Conservation (phyloP, 1,140 invertebrate genomes). For the Condylostylus longicornis region DNA sequence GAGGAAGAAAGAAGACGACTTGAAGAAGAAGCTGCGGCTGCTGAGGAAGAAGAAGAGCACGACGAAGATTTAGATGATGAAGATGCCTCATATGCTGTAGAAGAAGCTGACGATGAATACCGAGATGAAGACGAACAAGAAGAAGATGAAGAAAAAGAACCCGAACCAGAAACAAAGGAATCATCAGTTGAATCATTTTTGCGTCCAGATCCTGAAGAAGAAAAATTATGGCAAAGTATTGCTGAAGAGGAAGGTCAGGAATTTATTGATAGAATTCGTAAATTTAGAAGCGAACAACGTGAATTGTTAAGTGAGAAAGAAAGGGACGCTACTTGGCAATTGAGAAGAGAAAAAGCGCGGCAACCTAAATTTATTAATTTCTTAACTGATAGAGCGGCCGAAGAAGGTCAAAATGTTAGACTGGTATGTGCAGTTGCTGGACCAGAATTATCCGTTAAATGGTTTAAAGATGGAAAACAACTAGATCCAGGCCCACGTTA, state of each 20-base stretch:
- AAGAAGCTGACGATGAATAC: slow-evolving; percentile 13
- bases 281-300: slow-evolving; percentile 24
- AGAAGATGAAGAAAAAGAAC: slow-evolving; percentile 16
- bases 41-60: slow-evolving; percentile 15
- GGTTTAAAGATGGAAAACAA: slow-evolving; percentile 62
- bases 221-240: slow-evolving; percentile 26
- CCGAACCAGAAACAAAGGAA: slow-evolving; percentile 16
- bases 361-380: slow-evolving; percentile 38
- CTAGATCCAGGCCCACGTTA: slow-evolving; percentile 39
- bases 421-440: slow-evolving; percentile 76
- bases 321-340: slow-evolving; percentile 30
- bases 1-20: slow-evolving; percentile 20
- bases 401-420: slow-evolving; percentile 55
- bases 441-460: slow-evolving; percentile 61
- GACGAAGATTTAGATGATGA: slow-evolving; percentile 5
- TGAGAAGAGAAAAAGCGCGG: slow-evolving; percentile 21
- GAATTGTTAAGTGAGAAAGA: slow-evolving; percentile 21
- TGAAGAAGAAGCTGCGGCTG: slow-evolving; percentile 9
- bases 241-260: slow-evolving; percentile 27
- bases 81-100: slow-evolving; percentile 21
- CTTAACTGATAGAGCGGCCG: slow-evolving; percentile 59
- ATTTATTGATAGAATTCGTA: slow-evolving; percentile 29
- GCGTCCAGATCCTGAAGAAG: slow-evolving; percentile 26
- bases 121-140: slow-evolving; percentile 15
- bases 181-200: slow-evolving; percentile 24